These are phyloP conservation scores for Enteromius trimaculatus DNA, from an alignment of 2,797 vertebrate genomes.

Conservation along the genomic window DNA sequence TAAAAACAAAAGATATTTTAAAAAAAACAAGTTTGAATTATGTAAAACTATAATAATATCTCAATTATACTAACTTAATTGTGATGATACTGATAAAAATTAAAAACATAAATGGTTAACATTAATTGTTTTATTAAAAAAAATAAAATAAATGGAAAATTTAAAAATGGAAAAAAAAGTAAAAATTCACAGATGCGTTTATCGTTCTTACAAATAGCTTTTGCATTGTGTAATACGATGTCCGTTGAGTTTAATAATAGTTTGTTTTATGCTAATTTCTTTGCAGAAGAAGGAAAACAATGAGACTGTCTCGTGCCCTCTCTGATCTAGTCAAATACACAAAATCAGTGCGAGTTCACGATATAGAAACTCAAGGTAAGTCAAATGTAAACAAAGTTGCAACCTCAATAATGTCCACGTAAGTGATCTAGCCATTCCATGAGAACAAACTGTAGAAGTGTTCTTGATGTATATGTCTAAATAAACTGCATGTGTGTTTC, in stretches of 20 bases:
- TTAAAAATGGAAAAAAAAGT: no score
- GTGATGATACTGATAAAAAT: background rate
- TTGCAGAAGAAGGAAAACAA: slow-evolving; percentile 90
- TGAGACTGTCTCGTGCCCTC: slow-evolving; percentile 91
- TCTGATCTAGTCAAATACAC: slow-evolving; percentile 98
- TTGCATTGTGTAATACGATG: background rate
- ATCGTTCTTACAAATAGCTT: background rate
- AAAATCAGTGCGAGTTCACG: slow-evolving; percentile 90
- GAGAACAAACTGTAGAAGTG: background rate
- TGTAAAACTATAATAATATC: background rate
- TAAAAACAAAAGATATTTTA: background rate
- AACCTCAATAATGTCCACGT: background rate
- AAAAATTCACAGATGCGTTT: background rate
- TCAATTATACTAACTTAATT: background rate
- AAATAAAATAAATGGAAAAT: no score
- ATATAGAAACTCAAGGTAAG: slow-evolving; percentile 90
- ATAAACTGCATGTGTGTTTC: slow-evolving; percentile 32
- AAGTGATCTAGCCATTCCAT: background rate
- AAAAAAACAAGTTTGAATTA: background rate
- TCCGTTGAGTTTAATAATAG: background rate
- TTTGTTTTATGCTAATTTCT: background rate
- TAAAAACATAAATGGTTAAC: background rate
- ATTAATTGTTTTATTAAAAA: background rate
- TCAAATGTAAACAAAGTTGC: background rate
- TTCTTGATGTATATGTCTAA: slow-evolving; percentile 29